Percentiles rank a stretch among this genome's conserved stretches.
These are phyloP conservation scores for Oncorhynchus tshawytscha DNA, from an alignment of 2,113 vertebrate species.

Conservation along the genomic window DNA sequence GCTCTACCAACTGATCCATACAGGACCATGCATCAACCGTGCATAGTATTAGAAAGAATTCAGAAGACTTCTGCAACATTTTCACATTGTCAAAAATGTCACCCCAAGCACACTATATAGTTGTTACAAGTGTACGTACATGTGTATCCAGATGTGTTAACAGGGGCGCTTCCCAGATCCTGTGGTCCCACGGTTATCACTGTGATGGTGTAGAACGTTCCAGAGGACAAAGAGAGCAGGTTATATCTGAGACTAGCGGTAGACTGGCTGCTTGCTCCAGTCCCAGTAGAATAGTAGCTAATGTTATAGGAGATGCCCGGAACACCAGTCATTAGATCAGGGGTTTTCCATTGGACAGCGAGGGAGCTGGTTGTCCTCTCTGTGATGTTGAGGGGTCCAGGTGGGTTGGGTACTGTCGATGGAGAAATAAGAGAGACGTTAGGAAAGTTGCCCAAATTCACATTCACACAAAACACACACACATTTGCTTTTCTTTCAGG, in stretches of 20 bases:
- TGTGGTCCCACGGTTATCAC: constrained; percentile 48
- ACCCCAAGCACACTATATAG: too few species aligned
- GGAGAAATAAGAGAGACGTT: neutral
- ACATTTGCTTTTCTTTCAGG: too few species aligned
- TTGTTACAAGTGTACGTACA: constrained; percentile 41
- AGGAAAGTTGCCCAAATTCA: neutral
- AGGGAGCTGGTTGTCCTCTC: constrained; percentile 35
- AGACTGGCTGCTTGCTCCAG: accelerated
- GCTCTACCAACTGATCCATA: too few species aligned
- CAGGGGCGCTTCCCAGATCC: neutral
- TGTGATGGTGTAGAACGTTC: constrained; percentile 43
- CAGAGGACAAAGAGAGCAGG: constrained; percentile 34
- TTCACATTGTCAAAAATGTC: too few species aligned
- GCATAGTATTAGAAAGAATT: neutral
- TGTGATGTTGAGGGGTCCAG: constrained; percentile 20
- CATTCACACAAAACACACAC: neutral
- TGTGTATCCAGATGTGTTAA: constrained; percentile 23
- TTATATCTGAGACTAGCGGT: neutral
- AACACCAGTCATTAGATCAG: constrained; percentile 18
- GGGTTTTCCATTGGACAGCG: constrained; percentile 34
- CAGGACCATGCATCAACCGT: too few species aligned
- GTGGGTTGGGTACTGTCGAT: constrained; percentile 51
- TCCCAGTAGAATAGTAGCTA: neutral
- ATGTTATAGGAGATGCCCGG: constrained; percentile 36
- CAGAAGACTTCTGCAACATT: too few species aligned